phyloP scores from a whole-genome alignment of 2,888 invertebrate genomes.

The Temnothorax rugatulus region DNA sequence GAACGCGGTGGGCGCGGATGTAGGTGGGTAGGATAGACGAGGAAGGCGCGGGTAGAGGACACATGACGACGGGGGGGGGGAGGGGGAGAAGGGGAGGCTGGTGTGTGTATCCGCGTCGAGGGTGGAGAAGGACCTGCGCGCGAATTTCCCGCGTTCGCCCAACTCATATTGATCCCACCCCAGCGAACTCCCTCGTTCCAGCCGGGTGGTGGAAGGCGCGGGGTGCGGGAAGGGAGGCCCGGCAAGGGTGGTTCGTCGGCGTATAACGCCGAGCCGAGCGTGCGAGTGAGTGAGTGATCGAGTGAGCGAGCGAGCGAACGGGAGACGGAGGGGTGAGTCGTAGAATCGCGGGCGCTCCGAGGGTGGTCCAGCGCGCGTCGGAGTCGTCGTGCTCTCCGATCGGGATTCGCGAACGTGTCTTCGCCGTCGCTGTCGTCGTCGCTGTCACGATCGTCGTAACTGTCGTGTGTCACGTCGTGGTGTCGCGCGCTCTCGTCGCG shows the following conservation, averaged over 20 bases:
- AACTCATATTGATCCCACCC: slow-evolving; percentile 86
- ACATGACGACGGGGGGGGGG: slow-evolving; percentile 28
- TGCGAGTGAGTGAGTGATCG: slow-evolving; percentile 37
- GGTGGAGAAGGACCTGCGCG: slow-evolving; percentile 85
- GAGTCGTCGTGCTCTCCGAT: slow-evolving; percentile 62
- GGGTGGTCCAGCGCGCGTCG: slow-evolving; percentile 70
- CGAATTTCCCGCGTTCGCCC: slow-evolving; percentile 86
- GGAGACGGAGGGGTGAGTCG: slow-evolving; percentile 60
- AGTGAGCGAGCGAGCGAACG: slow-evolving; percentile 50
- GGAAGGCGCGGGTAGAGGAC: slow-evolving; percentile 39
- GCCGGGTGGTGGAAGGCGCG: slow-evolving; percentile 47
- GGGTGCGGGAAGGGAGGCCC: slow-evolving; percentile 39
- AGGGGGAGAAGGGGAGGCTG: slow-evolving; percentile 33
- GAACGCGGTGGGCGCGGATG: slow-evolving; percentile 21
- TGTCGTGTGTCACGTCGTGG: background rate
- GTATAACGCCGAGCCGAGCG: slow-evolving; percentile 59
- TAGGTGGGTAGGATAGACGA: slow-evolving; percentile 9
- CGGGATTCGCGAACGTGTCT: slow-evolving; percentile 43
- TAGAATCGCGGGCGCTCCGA: slow-evolving; percentile 64
- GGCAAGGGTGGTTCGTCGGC: slow-evolving; percentile 73
- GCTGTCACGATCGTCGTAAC: background rate
- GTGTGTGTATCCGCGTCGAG: slow-evolving; percentile 61
- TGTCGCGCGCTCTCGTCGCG: slow-evolving; percentile 24
- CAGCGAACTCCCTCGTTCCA: slow-evolving; percentile 71
- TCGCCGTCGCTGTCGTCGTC: background rate